A percentile compares a stretch with the other conserved stretches of the same genome.
These are phyloP conservation scores for Pogonus chalceus DNA, from an alignment of 1,140 invertebrate species.

Conservation along the genomic window DNA sequence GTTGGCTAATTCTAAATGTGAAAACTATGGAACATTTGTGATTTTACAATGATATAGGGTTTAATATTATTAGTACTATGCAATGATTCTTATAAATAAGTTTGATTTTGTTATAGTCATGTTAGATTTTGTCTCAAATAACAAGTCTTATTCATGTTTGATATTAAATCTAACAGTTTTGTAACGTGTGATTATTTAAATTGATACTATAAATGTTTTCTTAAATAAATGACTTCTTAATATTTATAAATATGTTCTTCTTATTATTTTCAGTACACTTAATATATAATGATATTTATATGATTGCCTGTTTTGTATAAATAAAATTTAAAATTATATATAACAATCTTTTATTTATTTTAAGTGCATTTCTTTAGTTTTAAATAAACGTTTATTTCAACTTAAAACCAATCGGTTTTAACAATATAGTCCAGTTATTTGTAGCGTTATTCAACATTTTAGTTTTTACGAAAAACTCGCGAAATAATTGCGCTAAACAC, in stretches of 20 bases:
- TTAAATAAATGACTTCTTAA: conserved; percentile 2
- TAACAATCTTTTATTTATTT: no score
- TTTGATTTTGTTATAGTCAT: neutral
- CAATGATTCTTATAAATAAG: neutral
- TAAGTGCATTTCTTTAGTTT: no score
- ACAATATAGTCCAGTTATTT: no score
- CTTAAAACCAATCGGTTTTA: no score
- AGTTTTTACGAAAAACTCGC: no score
- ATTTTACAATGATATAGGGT: neutral
- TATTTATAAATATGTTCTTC: neutral
- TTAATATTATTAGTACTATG: neutral
- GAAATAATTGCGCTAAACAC: no score
- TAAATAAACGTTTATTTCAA: no score
- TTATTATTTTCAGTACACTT: neutral
- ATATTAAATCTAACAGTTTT: neutral
- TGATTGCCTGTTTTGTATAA: no score
- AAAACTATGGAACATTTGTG: neutral
- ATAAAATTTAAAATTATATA: no score
- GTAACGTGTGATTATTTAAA: conserved; percentile 1
- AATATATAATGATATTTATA: no score
- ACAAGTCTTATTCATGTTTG: neutral
- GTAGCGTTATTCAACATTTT: no score
- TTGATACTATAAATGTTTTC: neutral
- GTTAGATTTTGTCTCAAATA: neutral
- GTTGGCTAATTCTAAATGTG: neutral